These are phyloP conservation scores for Bombus superbus DNA, from an alignment of 1,140 invertebrate genomes.

Conservation along the genomic window DNA sequence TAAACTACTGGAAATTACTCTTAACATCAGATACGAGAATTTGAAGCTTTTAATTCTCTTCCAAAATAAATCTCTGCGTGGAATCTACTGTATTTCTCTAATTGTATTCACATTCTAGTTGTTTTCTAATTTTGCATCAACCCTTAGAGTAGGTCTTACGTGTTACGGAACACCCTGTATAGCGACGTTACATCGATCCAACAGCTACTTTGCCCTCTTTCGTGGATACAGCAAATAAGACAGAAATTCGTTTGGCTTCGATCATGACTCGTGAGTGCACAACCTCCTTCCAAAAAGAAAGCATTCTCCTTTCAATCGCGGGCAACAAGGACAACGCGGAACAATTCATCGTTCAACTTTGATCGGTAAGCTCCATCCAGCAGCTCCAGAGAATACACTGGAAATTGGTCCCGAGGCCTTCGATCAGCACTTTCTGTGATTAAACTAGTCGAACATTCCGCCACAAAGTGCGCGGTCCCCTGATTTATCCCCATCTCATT, in stretches of 20 bases:
- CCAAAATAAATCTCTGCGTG: too few relatives aligned
- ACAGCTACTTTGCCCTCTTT: not conserved
- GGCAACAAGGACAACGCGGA: conserved; percentile 12
- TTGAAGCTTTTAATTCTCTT: not conserved
- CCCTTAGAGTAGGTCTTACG: not conserved
- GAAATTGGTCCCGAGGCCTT: conserved; percentile 27
- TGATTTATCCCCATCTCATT: conserved; percentile 25
- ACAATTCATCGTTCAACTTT: conserved; percentile 27
- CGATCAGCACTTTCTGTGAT: conserved; percentile 53
- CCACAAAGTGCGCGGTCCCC: conserved; percentile 24
- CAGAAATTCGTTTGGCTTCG: not conserved
- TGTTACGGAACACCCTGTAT: not conserved
- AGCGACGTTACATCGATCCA: not conserved
- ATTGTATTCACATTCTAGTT: not conserved
- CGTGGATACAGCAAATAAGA: not conserved
- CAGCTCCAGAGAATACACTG: not conserved
- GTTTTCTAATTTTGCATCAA: not conserved
- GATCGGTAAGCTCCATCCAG: conserved; percentile 16
- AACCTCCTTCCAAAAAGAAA: not conserved
- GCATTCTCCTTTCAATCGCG: conserved; percentile 15
- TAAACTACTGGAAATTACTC: not conserved
- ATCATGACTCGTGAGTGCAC: not conserved
- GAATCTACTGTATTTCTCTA: not conserved
- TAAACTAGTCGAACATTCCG: conserved; percentile 46
- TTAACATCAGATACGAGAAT: not conserved